phyloP scores from a whole-genome alignment of 2,888 invertebrate genomes.

The Parnassius smintheus region DNA sequence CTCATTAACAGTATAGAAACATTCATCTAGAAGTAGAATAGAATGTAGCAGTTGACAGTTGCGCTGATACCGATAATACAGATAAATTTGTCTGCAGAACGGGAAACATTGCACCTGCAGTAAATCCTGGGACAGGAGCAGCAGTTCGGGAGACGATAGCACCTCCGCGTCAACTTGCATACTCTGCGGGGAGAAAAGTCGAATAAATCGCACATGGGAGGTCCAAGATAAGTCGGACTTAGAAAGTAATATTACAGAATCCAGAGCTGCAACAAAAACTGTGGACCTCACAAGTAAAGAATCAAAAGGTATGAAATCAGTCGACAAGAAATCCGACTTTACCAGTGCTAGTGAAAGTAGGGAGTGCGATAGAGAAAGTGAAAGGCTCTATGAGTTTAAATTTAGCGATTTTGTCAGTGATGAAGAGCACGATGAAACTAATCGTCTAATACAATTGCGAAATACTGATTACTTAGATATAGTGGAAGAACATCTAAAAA shows the following conservation, averaged over 20 bases:
- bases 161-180: slow-evolving; percentile 69
- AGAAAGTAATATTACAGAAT: slow-evolving; percentile 36
- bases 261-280: slow-evolving; percentile 23
- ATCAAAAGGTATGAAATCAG: slow-evolving; percentile 33
- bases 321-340: slow-evolving; percentile 47
- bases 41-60: slow-evolving; percentile 13
- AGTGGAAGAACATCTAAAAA: slow-evolving; percentile 60
- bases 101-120: slow-evolving; percentile 55
- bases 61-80: slow-evolving; percentile 44
- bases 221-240: slow-evolving; percentile 48
- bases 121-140: slow-evolving; percentile 48
- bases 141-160: slow-evolving; percentile 47
- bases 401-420: slow-evolving; percentile 59
- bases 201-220: slow-evolving; percentile 22
- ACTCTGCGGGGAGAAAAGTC: slow-evolving; percentile 50
- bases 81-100: slow-evolving; percentile 66
- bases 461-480: slow-evolving; percentile 63
- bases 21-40: slow-evolving; percentile 13
- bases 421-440: slow-evolving; percentile 60
- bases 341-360: slow-evolving; percentile 51
- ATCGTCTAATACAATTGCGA: slow-evolving; percentile 58
- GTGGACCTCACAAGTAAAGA: slow-evolving; percentile 18
- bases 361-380: slow-evolving; percentile 38
- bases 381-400: slow-evolving; percentile 52
- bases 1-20: no score